Conservation (phyloP, 2,797 vertebrate genomes). For the Falco cherrug region DNA sequence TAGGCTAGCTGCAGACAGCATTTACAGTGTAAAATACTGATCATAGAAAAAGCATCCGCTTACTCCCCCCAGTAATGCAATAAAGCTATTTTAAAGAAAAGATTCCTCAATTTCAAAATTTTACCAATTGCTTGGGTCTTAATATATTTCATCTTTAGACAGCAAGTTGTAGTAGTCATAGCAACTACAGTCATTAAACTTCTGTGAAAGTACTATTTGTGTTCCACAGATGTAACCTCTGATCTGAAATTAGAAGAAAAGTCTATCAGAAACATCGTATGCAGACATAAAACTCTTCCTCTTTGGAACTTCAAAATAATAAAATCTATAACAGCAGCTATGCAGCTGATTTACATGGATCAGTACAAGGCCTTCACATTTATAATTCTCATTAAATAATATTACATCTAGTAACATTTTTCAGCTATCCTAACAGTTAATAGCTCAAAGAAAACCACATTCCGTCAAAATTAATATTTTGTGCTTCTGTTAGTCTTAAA, state of each 20-base stretch:
- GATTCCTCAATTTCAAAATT: not conserved
- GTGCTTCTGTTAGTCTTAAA: not conserved
- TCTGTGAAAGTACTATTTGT: not conserved
- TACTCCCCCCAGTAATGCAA: not conserved
- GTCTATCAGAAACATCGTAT: not conserved
- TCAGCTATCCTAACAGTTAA: not conserved
- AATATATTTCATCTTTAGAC: not conserved
- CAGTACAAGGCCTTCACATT: not conserved
- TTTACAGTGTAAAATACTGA: not conserved
- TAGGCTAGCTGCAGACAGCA: not conserved
- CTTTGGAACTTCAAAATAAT: not conserved
- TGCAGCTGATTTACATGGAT: not conserved
- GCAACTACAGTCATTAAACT: not conserved
- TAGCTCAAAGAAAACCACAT: not conserved
- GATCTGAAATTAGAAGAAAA: conserved; percentile 44
- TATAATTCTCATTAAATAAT: not conserved
- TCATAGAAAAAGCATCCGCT: not conserved
- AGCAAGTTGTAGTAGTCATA: not conserved
- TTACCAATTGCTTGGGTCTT: not conserved
- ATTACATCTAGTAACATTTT: not conserved
- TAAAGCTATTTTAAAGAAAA: not conserved
- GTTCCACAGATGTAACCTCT: not conserved
- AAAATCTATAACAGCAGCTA: not conserved
- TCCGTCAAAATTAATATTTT: not conserved
- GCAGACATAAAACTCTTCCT: not conserved